Base-by-base conservation (phyloP, 2,888 invertebrate genomes). In the Idaea dimidiata region DNA sequence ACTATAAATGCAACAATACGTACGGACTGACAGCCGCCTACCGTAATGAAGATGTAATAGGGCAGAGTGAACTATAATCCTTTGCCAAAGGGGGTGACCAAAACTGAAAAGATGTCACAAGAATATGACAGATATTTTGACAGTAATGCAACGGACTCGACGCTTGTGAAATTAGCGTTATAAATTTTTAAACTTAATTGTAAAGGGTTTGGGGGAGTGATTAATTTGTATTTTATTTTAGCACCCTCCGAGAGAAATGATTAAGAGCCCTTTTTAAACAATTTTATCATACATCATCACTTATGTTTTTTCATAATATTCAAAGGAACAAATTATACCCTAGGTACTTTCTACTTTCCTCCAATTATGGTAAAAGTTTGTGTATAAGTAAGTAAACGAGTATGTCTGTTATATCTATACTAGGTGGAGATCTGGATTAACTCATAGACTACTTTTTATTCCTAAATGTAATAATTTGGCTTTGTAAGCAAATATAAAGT, bases 1-100 rank as follows among this genome's bases (percentile, higher is more conserved):
- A 82, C 81, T 74, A 68, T 74, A 85, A 83, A 84, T 82, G 43
- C 14, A 83, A 70, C 69, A 75, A 57, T 65, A 66, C 68, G 62
- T 71, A 78, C 82, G 81, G 79, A 72, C 77, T 84, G 87, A 82
- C 89, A 87, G 87, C 85, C 89, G 86, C 89, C 91, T 89, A 87
- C 91, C 89, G 82, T 91, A 92, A 92, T 92, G 92, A 92, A 91
- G 91, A 91, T 91, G 91, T 92, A 91, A 91, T 92, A 79, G 89
- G 89, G 91, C 85, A 77, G 83, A 78, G 80, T 74, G 77, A 76
- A 72, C 80, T 91, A 24, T 24, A 91, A 91, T 91, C 91, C 90
- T 87, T 83, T 85, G 71, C 82, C 76, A 81, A 87, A 89, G 88
- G 89, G 90, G 91, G 91, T 88, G 89, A 81, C 82, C 78, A 80